A percentile compares a stretch with the other conserved stretches of the same genome.
These are phyloP conservation scores for Pantherophis alleghaniensis DNA, from an alignment of 2,797 vertebrate species.

Conservation along the genomic window DNA sequence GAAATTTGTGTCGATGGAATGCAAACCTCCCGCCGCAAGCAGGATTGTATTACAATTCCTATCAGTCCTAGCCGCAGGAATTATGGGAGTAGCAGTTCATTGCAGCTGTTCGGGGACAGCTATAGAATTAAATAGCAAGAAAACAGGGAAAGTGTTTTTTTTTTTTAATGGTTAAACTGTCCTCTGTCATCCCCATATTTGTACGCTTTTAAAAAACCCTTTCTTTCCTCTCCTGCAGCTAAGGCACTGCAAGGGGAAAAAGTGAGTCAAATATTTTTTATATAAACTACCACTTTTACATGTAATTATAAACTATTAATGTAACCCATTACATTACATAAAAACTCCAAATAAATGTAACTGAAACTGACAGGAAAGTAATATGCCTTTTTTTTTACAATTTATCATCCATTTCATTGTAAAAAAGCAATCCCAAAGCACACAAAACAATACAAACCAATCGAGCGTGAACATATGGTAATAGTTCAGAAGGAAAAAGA, in stretches of 20 bases:
- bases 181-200: accelerated
- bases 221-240: background rate
- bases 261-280: background rate
- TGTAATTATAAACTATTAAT: background rate
- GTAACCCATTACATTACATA: background rate
- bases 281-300: background rate
- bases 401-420: background rate
- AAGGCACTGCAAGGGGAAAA: background rate
- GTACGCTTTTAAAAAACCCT: background rate
- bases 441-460: background rate
- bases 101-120: background rate
- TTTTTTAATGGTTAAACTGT: background rate
- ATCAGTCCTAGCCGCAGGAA: background rate
- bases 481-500: background rate
- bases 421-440: background rate
- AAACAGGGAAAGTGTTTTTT: background rate
- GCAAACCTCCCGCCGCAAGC: background rate
- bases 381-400: background rate
- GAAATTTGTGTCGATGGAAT: background rate
- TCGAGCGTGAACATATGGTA: background rate
- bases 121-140: background rate
- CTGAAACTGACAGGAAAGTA: background rate
- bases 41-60: background rate
- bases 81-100: background rate
- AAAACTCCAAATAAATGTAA: background rate